A percentile compares a stretch with the other conserved stretches of the same genome.
phyloP scores from a whole-genome alignment of 2,797 vertebrate species.

The Enteromius viviparus region DNA sequence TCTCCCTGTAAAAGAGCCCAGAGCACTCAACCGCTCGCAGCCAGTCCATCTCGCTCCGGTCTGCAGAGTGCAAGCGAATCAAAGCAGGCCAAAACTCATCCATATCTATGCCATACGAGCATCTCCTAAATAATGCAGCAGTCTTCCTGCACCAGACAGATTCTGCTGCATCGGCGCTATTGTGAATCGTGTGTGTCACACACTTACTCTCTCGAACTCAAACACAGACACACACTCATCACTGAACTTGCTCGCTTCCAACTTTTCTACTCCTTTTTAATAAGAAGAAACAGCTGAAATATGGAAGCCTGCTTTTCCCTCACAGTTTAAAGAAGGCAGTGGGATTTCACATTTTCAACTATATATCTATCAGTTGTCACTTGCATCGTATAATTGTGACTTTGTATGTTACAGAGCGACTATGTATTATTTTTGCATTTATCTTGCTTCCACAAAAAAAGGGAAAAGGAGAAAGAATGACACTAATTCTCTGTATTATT shows the following conservation, averaged over 20 bases:
- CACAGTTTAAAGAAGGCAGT: background rate
- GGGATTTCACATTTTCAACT: background rate
- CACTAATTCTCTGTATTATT: constrained; percentile 7
- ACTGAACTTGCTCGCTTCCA: constrained; percentile 42
- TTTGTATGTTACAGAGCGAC: background rate
- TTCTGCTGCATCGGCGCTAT: constrained; percentile 76
- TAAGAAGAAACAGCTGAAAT: constrained; percentile 25
- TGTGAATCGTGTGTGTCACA: constrained; percentile 64
- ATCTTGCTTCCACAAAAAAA: background rate
- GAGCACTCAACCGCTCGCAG: constrained; percentile 40
- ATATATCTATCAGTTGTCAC: background rate
- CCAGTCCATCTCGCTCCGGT: constrained; percentile 55
- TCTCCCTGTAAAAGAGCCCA: constrained; percentile 44
- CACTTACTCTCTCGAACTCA: constrained; percentile 36
- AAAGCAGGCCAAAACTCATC: constrained; percentile 74
- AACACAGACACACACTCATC: constrained; percentile 40
- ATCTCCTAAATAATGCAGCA: constrained; percentile 80
- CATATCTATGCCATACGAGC: constrained; percentile 70
- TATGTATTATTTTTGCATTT: background rate
- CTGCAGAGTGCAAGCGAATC: constrained; percentile 63
- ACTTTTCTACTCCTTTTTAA: constrained; percentile 49
- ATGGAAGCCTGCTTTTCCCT: background rate
- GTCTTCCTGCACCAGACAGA: constrained; percentile 70
- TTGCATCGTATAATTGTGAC: background rate
- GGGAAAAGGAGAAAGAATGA: background rate